These are phyloP conservation scores for Pemphredon lugubris DNA, from an alignment of 2,888 invertebrate genomes.

Conservation along the genomic window DNA sequence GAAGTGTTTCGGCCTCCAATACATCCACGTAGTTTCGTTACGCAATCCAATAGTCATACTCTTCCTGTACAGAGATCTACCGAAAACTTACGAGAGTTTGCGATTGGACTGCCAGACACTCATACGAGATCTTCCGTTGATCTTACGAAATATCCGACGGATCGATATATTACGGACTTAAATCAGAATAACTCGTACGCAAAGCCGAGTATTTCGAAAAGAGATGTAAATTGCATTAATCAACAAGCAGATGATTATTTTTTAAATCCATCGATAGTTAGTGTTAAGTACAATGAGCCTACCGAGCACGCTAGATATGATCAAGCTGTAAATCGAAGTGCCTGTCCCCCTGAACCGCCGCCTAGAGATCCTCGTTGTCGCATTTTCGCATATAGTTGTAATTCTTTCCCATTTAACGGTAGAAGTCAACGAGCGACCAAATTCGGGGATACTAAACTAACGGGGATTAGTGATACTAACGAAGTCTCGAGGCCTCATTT, in stretches of 20 bases:
- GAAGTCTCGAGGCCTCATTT: slow-evolving; percentile 24
- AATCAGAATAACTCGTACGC: slow-evolving; percentile 59
- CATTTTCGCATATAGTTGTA: slow-evolving; percentile 50
- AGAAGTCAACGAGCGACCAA: slow-evolving; percentile 36
- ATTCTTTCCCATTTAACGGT: slow-evolving; percentile 58
- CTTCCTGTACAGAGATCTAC: slow-evolving; percentile 43
- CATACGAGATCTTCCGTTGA: slow-evolving; percentile 41
- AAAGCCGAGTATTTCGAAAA: slow-evolving; percentile 29
- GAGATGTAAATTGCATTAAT: slow-evolving; percentile 8
- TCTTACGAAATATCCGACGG: slow-evolving; percentile 28
- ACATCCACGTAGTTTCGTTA: slow-evolving; percentile 34
- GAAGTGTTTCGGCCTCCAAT: slow-evolving; percentile 31
- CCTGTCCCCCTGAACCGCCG: slow-evolving; percentile 88
- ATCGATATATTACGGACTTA: slow-evolving; percentile 61
- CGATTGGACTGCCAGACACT: slow-evolving; percentile 13
- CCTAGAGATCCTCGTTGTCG: slow-evolving; percentile 88
- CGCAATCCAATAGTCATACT: slow-evolving; percentile 33
- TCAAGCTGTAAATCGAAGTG: slow-evolving; percentile 28
- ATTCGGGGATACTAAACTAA: slow-evolving; percentile 11
- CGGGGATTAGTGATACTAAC: slow-evolving; percentile 5
- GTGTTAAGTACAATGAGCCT: slow-evolving; percentile 26
- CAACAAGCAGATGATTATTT: slow-evolving; percentile 13
- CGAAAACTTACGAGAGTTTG: slow-evolving; percentile 39
- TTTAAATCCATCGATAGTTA: slow-evolving; percentile 15
- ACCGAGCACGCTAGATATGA: slow-evolving; percentile 22